phyloP scores from a whole-genome alignment of 2,888 invertebrate species.

The Tryphoninae sp. region DNA sequence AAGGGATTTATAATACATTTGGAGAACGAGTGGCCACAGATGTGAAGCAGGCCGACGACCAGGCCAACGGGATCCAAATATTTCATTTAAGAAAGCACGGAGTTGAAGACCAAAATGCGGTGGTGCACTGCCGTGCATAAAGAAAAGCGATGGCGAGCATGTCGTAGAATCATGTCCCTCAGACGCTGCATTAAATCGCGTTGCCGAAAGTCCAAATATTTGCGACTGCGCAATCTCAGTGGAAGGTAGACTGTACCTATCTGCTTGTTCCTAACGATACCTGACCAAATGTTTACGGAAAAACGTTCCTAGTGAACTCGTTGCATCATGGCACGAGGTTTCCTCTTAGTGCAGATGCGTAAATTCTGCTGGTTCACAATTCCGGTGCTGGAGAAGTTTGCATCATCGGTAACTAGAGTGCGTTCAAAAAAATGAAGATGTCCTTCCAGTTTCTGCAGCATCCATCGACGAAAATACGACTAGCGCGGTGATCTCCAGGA shows the following conservation, averaged over 20 bases:
- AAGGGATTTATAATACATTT: conserved; percentile 67
- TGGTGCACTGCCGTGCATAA: conserved; percentile 63
- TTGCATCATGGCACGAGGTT: conserved; percentile 61
- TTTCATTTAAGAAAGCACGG: conserved; percentile 61
- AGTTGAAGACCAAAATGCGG: conserved; percentile 71
- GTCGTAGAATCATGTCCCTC: conserved; percentile 43
- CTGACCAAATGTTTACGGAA: conserved; percentile 64
- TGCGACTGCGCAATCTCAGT: conserved; percentile 53
- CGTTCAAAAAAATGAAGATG: conserved; percentile 22
- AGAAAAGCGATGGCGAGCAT: conserved; percentile 41
- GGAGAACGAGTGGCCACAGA: conserved; percentile 68
- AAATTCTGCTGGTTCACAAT: conserved; percentile 60
- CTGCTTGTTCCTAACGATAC: conserved; percentile 55
- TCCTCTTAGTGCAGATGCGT: conserved; percentile 60
- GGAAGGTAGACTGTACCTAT: conserved; percentile 64
- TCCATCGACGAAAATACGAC: conserved; percentile 49
- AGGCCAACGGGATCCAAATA: conserved; percentile 66
- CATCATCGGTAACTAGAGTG: conserved; percentile 50
- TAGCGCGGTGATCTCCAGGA: conserved; percentile 19
- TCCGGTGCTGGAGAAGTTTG: conserved; percentile 57
- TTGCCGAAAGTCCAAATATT: conserved; percentile 62
- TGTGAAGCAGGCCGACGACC: conserved; percentile 64
- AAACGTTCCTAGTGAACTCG: conserved; percentile 61
- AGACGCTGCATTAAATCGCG: conserved; percentile 48
- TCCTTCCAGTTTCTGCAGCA: conserved; percentile 45